phyloP scores from a whole-genome alignment of 2,113 vertebrate species.

The Conger conger region DNA sequence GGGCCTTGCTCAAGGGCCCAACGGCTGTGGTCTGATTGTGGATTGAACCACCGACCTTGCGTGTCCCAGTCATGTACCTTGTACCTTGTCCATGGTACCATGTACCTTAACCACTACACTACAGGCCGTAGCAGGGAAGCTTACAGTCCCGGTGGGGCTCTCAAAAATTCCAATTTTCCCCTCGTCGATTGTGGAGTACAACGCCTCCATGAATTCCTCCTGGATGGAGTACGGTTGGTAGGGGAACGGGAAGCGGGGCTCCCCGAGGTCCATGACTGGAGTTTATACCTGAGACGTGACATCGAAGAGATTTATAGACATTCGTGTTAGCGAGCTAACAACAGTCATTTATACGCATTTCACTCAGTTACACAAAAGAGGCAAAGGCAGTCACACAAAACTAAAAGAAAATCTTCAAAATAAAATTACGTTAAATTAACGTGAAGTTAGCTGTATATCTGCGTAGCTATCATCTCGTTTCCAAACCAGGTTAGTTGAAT shows the following conservation, averaged over 20 bases:
- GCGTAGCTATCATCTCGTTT: too few species aligned
- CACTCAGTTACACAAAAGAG: too few species aligned
- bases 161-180: slow-evolving; percentile 92
- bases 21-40: too few species aligned
- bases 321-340: not conserved
- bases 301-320: not conserved
- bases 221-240: slow-evolving; percentile 85
- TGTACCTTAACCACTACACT: too few species aligned
- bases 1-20: too few species aligned
- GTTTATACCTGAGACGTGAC: slow-evolving; percentile 10
- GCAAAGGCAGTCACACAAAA: too few species aligned
- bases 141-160: slow-evolving; percentile 91
- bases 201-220: slow-evolving; percentile 82
- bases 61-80: too few species aligned
- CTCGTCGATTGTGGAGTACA: slow-evolving; percentile 79
- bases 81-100: too few species aligned
- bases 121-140: slow-evolving; percentile 34
- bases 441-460: too few species aligned
- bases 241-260: slow-evolving; percentile 79
- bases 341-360: not conserved
- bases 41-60: too few species aligned
- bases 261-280: slow-evolving; percentile 46
- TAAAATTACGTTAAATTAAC: too few species aligned
- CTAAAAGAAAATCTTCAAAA: too few species aligned
- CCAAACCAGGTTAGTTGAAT: not conserved